Base-by-base conservation (phyloP, 2,888 invertebrate genomes). In the Bombylius discolor region DNA sequence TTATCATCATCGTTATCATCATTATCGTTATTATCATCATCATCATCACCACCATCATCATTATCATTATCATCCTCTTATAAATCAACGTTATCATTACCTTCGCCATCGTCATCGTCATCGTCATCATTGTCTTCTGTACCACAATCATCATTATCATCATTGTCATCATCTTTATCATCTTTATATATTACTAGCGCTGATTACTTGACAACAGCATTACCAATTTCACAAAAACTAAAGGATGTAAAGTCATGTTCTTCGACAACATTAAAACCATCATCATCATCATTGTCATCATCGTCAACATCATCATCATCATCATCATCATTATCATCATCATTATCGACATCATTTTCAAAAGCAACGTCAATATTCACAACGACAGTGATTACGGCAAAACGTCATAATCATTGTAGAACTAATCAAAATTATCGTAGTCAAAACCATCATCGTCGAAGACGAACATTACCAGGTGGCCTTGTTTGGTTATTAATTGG, bases 401-500 rank as follows among this genome's bases (percentile, higher is more conserved):
- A 48, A 48, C 23, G 36, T 12, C 45, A 50, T 31, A 4, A 47
- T 11, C 44, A 55, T 48, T 42, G 33, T 34, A 49, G 5, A 13
- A 49, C 6, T 36, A 36, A 36, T 49, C 47, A 47, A 12, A 5
- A 47, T 9, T 5, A 47, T 47, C 23, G 14, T 23, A 9, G 48
- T 34, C 47, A 50, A 9, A 50, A 55, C 12, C 23, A 49, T 31
- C 46, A 44, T 50, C 49, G 56, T 13, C 47, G 58, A 48, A 49
- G 57, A 50, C 55, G 58, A 39, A 51, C 53, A 44, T 55, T 59
- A 31, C 51, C 55, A 8, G 51, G 51, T n/a, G 51, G 55, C 9
- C 36, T 55, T 11, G 47, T 55, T n/a, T 72, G 71, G 72, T 55
- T 72, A 13, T 61, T 72, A 5, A 71, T 72, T 55, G 70, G 71